Base-by-base conservation (phyloP, 2,888 invertebrate species). In the Aporophyla lueneburgensis region DNA sequence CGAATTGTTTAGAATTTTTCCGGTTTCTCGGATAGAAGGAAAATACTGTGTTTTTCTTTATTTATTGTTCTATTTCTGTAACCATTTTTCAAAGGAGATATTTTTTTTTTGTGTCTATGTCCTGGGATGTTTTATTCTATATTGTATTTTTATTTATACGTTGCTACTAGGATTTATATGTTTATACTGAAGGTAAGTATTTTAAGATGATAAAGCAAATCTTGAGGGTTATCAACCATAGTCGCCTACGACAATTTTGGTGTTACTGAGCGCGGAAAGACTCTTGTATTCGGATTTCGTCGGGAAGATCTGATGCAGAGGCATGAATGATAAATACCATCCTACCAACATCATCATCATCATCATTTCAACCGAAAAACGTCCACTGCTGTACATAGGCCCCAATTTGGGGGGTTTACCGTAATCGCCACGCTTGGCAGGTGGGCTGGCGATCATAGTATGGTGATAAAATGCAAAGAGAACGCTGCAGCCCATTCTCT, bases 1-100 rank as follows among this genome's bases (percentile, higher is more conserved):
- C 63, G 73, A 77, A 81, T 74, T 81, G 86, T 72, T 83, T 70
- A 46, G 61, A 76, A 74, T 66, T 69, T 72, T 81, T 72, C 58
- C 65, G 27, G 66, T 54, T 74, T 33, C 43, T 43, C 24, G 5
- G 16, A 71, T 59, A 53, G 5, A 62, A 66, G n/a, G 56, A 67
- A 76, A 76, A 81, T 63, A 63, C 43, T 33, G 46, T 21, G 19
- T 63, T 56, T 77, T 66, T 43, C 9, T 46, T 53, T 63, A 21
- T 54, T 33, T 68, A 24, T 59, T 46, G 12, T 61, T 46, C 5
- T 12, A 27, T 65, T 62, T 49, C 14, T 46, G 33, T 49, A 21
- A 63, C 33, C 0, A 19, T 14, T 43, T 43, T 33, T 40, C 51
- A 58, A 63, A 53, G 27, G 21, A 66, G 3, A 33, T 27, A 16